Percentiles rank a stretch among this genome's conserved stretches.
Evolutionary conservation across 2,888 invertebrate genomes (phyloP).

Genomic region (Smittia sp.): DNA sequence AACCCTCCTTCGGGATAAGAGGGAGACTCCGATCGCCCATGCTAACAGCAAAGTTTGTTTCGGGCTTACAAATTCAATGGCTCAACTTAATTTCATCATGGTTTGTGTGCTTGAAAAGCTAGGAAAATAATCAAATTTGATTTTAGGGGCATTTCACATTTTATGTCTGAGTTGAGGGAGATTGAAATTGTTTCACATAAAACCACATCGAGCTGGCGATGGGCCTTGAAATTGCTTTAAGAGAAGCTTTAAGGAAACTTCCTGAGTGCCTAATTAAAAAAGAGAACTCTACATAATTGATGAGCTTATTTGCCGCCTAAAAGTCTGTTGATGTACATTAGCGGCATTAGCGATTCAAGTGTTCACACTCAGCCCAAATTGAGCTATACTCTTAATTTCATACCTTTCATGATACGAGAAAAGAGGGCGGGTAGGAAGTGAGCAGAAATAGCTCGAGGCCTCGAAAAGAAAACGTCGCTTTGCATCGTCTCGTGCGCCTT

Average conservation of each 20-base stretch:
- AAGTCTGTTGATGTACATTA: not conserved
- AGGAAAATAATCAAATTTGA: constrained; percentile 2
- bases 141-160: not conserved
- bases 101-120: not conserved
- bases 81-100: not conserved
- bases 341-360: not conserved
- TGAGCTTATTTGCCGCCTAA: too few relatives aligned
- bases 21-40: too few relatives aligned
- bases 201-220: not conserved
- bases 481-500: constrained; percentile 1
- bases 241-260: too few relatives aligned
- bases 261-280: too few relatives aligned
- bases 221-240: too few relatives aligned
- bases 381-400: not conserved
- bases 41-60: not conserved
- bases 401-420: not conserved
- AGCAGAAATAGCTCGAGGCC: not conserved
- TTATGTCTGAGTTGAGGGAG: not conserved
- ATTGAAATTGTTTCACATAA: not conserved
- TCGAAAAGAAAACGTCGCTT: not conserved
- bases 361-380: not conserved
- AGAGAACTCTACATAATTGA: too few relatives aligned
- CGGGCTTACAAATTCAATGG: not conserved
- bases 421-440: not conserved
- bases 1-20: not conserved